These are phyloP conservation scores for Habropoda laboriosa DNA, from an alignment of 1,140 invertebrate species.

Conservation along the genomic window DNA sequence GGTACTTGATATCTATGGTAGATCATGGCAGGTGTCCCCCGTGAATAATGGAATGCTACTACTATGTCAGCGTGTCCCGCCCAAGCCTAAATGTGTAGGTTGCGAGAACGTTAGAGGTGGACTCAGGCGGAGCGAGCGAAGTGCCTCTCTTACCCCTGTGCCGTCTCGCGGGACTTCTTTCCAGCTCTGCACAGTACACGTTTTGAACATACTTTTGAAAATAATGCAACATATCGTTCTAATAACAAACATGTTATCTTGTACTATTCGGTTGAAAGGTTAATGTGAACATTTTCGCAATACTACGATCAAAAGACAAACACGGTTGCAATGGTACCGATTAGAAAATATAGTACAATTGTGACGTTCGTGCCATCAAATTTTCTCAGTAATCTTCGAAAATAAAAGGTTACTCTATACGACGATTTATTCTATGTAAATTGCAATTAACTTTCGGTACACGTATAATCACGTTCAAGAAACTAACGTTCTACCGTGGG, in stretches of 20 bases:
- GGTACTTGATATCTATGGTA: too few species aligned
- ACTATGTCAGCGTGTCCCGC: too few species aligned
- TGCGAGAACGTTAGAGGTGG: too few species aligned
- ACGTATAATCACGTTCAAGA: neutral
- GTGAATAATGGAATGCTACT: too few species aligned
- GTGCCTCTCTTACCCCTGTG: too few species aligned
- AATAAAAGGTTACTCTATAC: neutral
- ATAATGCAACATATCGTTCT: neutral
- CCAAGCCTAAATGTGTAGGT: too few species aligned
- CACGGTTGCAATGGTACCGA: neutral
- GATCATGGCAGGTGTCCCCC: too few species aligned
- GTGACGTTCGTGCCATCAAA: neutral
- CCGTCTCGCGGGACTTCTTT: too few species aligned
- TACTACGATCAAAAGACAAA: neutral
- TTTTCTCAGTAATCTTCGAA: neutral
- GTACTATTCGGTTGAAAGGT: neutral
- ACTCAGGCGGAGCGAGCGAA: too few species aligned
- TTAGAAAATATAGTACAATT: neutral
- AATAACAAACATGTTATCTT: too few species aligned
- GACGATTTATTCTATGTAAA: neutral
- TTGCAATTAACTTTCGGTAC: neutral
- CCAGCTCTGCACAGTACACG: too few species aligned
- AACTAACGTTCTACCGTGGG: slow-evolving; percentile 52
- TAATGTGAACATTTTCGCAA: neutral
- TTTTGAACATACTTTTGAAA: neutral